Evolutionary conservation across 1,140 invertebrate genomes (phyloP).

Genomic region (Cydia fagiglandana): DNA sequence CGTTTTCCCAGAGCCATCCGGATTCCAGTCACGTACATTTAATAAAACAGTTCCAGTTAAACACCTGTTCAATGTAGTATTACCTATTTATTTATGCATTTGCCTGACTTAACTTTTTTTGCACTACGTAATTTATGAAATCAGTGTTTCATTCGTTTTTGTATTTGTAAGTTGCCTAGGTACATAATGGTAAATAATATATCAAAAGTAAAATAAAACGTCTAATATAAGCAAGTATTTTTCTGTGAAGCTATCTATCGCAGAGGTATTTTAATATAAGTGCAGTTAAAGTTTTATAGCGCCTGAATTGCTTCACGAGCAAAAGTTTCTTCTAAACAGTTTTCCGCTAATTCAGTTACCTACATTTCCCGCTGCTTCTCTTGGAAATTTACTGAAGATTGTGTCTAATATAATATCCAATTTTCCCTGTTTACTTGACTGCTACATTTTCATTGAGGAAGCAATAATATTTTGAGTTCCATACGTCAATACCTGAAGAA

Average conservation of each 20-base stretch:
- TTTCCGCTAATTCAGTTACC: background rate
- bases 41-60: background rate
- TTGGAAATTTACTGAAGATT: background rate
- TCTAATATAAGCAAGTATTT: no score
- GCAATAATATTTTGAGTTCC: background rate
- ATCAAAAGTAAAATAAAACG: no score
- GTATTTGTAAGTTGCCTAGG: no score
- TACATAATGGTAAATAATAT: no score
- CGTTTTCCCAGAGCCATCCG: background rate
- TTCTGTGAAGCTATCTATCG: no score
- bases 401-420: background rate
- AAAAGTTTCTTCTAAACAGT: background rate
- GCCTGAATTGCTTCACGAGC: background rate
- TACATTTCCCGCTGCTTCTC: background rate
- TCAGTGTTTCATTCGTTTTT: no score
- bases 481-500: slow-evolving; percentile 5
- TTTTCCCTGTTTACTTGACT: background rate
- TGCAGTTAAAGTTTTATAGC: background rate
- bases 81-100: no score
- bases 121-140: no score
- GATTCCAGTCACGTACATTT: background rate
- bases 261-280: background rate
- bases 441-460: slow-evolving; percentile 9
- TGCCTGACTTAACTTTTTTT: no score
- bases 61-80: no score